Conservation (phyloP, 2,888 invertebrate genomes). For the Ceriagrion tenellum region DNA sequence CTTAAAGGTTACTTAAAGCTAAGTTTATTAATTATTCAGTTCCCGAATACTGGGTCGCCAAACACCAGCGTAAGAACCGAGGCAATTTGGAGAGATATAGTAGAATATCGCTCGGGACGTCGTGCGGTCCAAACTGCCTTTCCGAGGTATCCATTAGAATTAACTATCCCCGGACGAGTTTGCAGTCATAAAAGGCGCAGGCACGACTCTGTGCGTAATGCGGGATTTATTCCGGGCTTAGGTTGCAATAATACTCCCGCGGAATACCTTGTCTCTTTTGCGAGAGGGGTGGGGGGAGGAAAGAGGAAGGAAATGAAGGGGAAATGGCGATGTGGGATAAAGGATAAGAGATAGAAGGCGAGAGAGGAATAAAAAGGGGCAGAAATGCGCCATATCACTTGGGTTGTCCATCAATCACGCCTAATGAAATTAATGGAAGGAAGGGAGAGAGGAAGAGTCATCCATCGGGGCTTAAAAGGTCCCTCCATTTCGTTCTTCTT, state of each 20-base stretch:
- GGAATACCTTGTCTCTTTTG: not conserved
- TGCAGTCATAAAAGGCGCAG: not conserved
- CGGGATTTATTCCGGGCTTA: not conserved
- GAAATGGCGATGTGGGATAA: not conserved
- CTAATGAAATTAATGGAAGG: conserved; percentile 30
- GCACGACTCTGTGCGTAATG: not conserved
- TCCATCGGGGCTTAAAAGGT: conserved; percentile 32
- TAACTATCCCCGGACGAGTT: not conserved
- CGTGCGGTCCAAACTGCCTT: not conserved
- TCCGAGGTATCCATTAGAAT: not conserved
- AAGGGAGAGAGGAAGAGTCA: not conserved
- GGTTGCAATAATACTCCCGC: not conserved
- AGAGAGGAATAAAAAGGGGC: no score
- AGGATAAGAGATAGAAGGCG: no score
- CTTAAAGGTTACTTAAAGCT: no score
- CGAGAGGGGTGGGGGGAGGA: not conserved
- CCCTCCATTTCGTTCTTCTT: not conserved
- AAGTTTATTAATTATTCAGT: not conserved
- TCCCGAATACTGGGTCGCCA: not conserved
- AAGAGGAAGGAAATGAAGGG: not conserved
- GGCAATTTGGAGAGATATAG: not conserved
- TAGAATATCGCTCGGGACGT: not conserved
- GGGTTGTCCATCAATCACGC: conserved; percentile 25
- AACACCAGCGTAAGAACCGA: not conserved
- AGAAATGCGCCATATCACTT: not conserved